phyloP scores from a whole-genome alignment of 2,113 vertebrate genomes.

The Alectura lathami region DNA sequence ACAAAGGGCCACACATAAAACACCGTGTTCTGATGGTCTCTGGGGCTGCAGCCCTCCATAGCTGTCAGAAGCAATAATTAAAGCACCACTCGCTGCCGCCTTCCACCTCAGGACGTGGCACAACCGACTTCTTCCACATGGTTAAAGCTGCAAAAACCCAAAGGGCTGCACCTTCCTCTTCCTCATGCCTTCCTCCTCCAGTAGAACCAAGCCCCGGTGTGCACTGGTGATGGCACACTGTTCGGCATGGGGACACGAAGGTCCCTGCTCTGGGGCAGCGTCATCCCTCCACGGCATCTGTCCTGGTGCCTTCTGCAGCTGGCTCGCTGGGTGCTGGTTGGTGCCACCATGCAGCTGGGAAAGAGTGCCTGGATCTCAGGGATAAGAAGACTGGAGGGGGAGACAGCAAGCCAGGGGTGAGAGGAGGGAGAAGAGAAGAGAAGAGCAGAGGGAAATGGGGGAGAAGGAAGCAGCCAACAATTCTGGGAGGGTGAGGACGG shows the following conservation, averaged over 20 bases:
- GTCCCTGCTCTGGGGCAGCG: rapidly evolving
- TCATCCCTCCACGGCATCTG: rapidly evolving
- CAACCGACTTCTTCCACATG: not conserved
- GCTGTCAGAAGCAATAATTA: not conserved
- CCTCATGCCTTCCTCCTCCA: not conserved
- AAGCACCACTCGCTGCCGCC: not conserved
- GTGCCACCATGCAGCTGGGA: no score
- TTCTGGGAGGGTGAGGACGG: not conserved
- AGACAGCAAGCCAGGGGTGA: not conserved
- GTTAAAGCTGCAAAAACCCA: not conserved
- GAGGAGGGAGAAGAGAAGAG: not conserved
- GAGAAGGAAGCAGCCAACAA: not conserved
- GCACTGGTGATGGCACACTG: rapidly evolving
- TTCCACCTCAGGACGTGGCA: not conserved
- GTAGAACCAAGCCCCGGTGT: rapidly evolving
- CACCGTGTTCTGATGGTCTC: rapidly evolving
- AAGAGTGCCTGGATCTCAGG: not conserved
- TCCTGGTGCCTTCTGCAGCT: not conserved
- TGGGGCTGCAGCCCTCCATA: rapidly evolving
- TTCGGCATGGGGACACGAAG: rapidly evolving
- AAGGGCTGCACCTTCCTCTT: not conserved
- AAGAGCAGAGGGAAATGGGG: not conserved
- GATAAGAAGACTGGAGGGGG: not conserved
- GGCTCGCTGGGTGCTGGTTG: not conserved
- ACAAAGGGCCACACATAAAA: not conserved